Percentiles rank a stretch among this genome's conserved stretches.
Evolutionary conservation across 2,888 invertebrate species (phyloP).

Genomic region (Beris chalybata): DNA sequence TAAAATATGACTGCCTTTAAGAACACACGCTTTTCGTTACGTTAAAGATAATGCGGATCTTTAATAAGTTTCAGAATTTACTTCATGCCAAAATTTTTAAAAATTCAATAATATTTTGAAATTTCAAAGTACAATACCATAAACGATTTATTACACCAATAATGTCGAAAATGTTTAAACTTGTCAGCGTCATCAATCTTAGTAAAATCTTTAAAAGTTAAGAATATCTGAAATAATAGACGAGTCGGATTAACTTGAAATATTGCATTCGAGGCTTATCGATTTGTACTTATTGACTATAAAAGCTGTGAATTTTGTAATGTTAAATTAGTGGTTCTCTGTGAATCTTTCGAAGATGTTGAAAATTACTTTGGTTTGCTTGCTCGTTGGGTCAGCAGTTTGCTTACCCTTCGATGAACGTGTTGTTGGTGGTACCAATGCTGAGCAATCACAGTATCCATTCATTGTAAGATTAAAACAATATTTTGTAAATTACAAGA

Average conservation of each 20-base stretch:
- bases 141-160: too few species aligned
- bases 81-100: too few species aligned
- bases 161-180: too few species aligned
- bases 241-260: conserved; percentile 5
- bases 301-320: neutral
- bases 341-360: conserved; percentile 18
- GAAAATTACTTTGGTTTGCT: conserved; percentile 1
- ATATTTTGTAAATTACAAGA: too few species aligned
- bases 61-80: too few species aligned
- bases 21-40: too few species aligned
- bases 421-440: conserved; percentile 50
- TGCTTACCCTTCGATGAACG: conserved; percentile 43
- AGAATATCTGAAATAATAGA: neutral
- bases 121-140: too few species aligned
- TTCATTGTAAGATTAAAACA: conserved; percentile 38
- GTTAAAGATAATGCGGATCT: too few species aligned
- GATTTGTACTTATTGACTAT: neutral
- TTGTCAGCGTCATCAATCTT: neutral
- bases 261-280: conserved; percentile 13
- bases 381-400: conserved; percentile 32
- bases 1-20: too few species aligned
- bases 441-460: conserved; percentile 46
- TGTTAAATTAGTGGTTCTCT: conserved; percentile 7
- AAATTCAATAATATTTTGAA: too few species aligned
- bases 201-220: neutral